A percentile compares a stretch with the other conserved stretches of the same genome.
Evolutionary conservation across 2,113 vertebrate species (phyloP).

Genomic region (Dasypus novemcinctus): DNA sequence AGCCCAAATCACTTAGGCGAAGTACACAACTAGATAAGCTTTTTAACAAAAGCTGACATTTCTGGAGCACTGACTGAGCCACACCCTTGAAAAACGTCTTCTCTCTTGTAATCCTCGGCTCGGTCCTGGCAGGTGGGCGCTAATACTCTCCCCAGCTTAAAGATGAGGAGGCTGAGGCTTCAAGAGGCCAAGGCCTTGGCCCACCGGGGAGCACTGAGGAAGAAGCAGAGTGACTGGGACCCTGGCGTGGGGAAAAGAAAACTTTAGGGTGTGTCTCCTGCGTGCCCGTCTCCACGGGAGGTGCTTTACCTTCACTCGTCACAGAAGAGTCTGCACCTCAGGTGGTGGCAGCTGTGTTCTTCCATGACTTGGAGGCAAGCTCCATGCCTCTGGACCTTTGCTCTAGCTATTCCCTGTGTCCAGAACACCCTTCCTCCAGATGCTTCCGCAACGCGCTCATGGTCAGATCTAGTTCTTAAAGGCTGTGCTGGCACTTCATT

Average conservation of each 20-base stretch:
- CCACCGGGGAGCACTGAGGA: not conserved
- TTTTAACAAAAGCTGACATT: not conserved
- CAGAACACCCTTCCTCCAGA: too few relatives aligned
- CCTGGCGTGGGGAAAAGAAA: not conserved
- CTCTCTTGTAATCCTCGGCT: not conserved
- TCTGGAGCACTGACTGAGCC: not conserved
- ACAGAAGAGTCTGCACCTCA: not conserved
- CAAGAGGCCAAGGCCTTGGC: not conserved
- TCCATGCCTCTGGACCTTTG: not conserved
- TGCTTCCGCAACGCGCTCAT: not conserved
- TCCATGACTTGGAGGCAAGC: not conserved
- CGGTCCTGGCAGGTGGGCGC: not conserved
- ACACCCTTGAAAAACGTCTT: not conserved
- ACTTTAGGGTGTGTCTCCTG: not conserved
- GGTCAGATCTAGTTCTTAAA: not conserved
- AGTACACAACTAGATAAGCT: not conserved
- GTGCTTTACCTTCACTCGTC: too few relatives aligned
- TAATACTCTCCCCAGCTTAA: not conserved
- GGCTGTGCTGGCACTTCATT: not conserved
- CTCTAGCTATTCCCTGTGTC: not conserved
- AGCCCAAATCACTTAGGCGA: too few relatives aligned
- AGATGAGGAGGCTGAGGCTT: not conserved
- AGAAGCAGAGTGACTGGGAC: not conserved
- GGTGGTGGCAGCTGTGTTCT: not conserved
- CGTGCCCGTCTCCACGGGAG: not conserved